Evolutionary conservation across 2,888 invertebrate genomes (phyloP), one percentile per base, ranked within the genome.

Genomic region (Sisyra nigra): DNA sequence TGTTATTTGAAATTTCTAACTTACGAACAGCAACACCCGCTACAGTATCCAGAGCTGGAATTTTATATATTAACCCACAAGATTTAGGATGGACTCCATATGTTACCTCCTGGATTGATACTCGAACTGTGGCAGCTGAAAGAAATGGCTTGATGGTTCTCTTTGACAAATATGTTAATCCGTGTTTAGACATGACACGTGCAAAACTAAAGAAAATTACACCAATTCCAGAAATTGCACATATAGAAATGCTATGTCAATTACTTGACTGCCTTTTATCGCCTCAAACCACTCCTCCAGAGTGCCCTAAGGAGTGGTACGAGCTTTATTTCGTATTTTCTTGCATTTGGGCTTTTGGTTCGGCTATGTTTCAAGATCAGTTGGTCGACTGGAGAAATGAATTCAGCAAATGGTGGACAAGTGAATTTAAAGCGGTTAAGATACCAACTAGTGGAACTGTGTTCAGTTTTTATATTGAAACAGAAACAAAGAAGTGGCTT

Each of bases 1-100:
- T 94, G 11, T 61, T 94, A n/a, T 94, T 94, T 59, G 94, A 94
- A 65, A 93, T 94, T 54, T 80, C 88, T 3, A 83, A 80, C 54
- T 67, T 94, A 53, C 76, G 82, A 53, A 88, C 88, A 1, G 94
- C 94, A 0, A 94, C 94, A 0, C 94, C 94, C 2, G 94, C 94
- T 1, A 94, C 94, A 0, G 93, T 94, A 1, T 93, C 93, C 0
- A 68, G 93, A 42, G 93, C 93, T 47, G 94, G 93, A 45, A 94
- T 94, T 54, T 69, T 94, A 10, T 94, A 89, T 57, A 86, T 94
- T 48, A 94, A 94, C 65, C 85, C 89, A 1, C 82, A 85, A 49
- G 94, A 94, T 65, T 72, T 94, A 42, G 93, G 93, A 3, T 94
- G 93, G 93, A 87, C 80, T 63, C 92, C 94, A 66, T 87, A 76